A percentile compares a stretch with the other conserved stretches of the same genome.
Conservation (phyloP, 2,113 vertebrate genomes). For the Petroica traversi region DNA sequence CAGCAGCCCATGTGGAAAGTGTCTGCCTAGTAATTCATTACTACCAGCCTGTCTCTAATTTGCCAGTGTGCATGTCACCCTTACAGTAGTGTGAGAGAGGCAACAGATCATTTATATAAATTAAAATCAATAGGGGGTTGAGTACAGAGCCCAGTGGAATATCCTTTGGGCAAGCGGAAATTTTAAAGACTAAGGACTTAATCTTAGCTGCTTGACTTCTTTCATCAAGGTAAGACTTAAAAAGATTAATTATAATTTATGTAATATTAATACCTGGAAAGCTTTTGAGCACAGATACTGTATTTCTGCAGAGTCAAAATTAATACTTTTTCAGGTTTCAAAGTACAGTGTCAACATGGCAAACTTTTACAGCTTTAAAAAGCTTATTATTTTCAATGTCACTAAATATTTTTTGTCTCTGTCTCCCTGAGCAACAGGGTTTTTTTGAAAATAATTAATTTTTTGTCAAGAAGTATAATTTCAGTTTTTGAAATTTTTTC, state of each 20-base stretch:
- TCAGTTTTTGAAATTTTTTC: neutral
- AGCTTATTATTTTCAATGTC: neutral
- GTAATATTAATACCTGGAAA: constrained; percentile 59
- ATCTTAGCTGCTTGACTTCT: constrained; percentile 64
- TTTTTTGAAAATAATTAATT: neutral
- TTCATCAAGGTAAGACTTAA: constrained; percentile 65
- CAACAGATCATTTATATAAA: constrained; percentile 72
- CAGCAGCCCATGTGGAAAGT: constrained; percentile 22
- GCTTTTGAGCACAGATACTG: constrained; percentile 37
- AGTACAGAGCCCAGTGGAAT: constrained; percentile 44
- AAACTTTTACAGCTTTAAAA: neutral
- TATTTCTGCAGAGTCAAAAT: constrained; percentile 8
- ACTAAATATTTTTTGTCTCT: neutral
- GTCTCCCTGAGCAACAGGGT: neutral
- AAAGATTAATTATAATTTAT: constrained; percentile 73
- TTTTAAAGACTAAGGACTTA: constrained; percentile 55
- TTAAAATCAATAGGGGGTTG: constrained; percentile 61
- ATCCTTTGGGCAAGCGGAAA: constrained; percentile 54
- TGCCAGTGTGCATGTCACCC: neutral
- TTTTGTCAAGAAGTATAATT: neutral
- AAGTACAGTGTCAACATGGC: neutral
- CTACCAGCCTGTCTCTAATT: constrained; percentile 36
- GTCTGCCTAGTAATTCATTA: constrained; percentile 31
- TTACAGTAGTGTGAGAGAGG: constrained; percentile 1
- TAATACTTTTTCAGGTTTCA: neutral